These are phyloP conservation scores for Ceyx melanurus DNA, from an alignment of 2,113 vertebrate genomes.

Conservation along the genomic window DNA sequence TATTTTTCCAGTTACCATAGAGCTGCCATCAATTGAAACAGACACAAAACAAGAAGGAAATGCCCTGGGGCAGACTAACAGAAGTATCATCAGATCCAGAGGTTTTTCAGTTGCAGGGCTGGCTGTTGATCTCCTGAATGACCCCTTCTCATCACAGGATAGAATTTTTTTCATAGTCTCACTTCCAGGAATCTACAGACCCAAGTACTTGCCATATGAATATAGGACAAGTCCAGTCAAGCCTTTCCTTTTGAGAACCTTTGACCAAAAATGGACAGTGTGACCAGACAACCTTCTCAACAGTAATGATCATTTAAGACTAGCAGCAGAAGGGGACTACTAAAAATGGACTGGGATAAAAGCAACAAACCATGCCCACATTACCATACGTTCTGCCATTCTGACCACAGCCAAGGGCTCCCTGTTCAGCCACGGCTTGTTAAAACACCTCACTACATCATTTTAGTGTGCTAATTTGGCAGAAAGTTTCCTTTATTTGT, in stretches of 20 bases:
- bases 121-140: background rate
- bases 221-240: fast-evolving
- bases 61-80: background rate
- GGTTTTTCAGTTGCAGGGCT: background rate
- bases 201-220: background rate
- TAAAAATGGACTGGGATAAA: background rate
- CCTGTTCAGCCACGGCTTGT: background rate
- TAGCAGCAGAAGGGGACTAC: background rate
- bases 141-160: background rate
- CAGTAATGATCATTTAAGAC: background rate
- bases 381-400: background rate
- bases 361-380: background rate
- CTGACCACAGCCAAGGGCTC: background rate
- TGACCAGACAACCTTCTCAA: background rate
- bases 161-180: background rate
- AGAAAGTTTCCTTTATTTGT: background rate
- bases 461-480: background rate
- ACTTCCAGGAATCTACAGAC: background rate
- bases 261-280: background rate
- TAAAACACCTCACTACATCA: background rate
- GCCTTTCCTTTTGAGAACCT: background rate
- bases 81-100: background rate
- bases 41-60: background rate
- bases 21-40: background rate
- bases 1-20: background rate